Evolutionary conservation across 1,140 invertebrate species (phyloP), one percentile per base, ranked within the genome.

Genomic region (Penaeus indicus): DNA sequence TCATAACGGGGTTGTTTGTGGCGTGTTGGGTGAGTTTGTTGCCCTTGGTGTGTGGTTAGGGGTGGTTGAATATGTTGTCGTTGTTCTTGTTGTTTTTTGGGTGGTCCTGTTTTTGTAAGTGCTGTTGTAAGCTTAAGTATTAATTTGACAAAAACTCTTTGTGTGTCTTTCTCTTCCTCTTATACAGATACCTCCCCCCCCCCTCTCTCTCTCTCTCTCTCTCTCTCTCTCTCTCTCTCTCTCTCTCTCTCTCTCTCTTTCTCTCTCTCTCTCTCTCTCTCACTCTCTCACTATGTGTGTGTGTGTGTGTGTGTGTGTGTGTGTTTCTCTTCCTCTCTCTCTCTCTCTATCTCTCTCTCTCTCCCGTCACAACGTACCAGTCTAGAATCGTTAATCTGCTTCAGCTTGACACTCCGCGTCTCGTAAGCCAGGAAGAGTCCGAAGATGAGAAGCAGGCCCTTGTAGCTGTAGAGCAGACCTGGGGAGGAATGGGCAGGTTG

Each of bases 371-470:
- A 25, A 91, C 88, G 38, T 64, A 91, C 98, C 93, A 99, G 98
- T 92, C 98, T 95, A 0, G 98, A 98, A 94, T 99, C 99, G 93
- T 95, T 95, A 61, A 95, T 92, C 90, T 93, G 93, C 84, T 93
- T 93, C 18, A 94, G 95, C 94, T 99, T 99, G 38, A 99, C 96
- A 87, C 97, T 99, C 78, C 99, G 94, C 0, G 98, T 99, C 93
- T 99, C 99, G 92, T 99, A 99, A 1, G 99, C 97, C 88, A 99
- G 93, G 93, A 99, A 99, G 18, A 99, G 94, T 3, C 99, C 99
- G 93, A 99, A 99, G 2, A 99, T 96, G 62, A 99, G 94, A 32
- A 99, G 95, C 11, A 99, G 94, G 0, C 98, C 98, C 94, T 99
- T 99, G 94, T 99, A 99, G 25, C 97, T 97, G 92, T 98, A 99